Evolutionary conservation across 2,888 invertebrate genomes (phyloP), one percentile per base, ranked within the genome.

Genomic region (Apodemia mormo): DNA sequence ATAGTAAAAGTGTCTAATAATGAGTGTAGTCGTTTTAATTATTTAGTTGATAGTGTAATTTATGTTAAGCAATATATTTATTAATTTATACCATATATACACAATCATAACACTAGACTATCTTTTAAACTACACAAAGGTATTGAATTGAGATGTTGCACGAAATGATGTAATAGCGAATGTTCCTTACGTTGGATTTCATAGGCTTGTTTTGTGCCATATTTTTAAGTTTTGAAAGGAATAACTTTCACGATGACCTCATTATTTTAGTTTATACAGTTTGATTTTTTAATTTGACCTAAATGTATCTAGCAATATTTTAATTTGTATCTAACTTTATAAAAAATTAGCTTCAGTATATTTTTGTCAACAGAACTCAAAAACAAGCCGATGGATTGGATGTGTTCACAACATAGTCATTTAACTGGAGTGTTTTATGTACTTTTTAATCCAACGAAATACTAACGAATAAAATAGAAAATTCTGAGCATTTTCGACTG

Each of bases 111-210:
- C 49, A 30, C 58, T 58, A 12, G 30, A 58, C 58, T 58, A 58
- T 58, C 58, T 30, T 58, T 79, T 81, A 79, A 74, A 68, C 58
- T 61, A 14, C 30, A 61, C 61, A 33, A 61, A 61, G 33, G 58
- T 12, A 14, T 40, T 67, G 37, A 56, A 68, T 43, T 54, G 58
- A 56, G 61, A 58, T 58, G 61, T 33, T 30, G 37, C 30, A 56
- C 40, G 33, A 33, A 5, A 30, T 61, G 14, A 37, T 33, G 61
- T 61, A 49, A 49, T 14, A 52, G 52, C 6, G 52, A 61, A 61
- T 14, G 61, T 61, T 61, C 61, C 61, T 61, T 61, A 61, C 33
- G 61, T 61, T 61, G 7, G 6, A 7, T 61, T 61, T 29, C 61
- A 61, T 30, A 61, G 33, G 61, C 12, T 4, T 58, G 30, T 56